Base-by-base conservation (phyloP, 2,113 vertebrate genomes). In the Brachyhypopomus occidentalis region DNA sequence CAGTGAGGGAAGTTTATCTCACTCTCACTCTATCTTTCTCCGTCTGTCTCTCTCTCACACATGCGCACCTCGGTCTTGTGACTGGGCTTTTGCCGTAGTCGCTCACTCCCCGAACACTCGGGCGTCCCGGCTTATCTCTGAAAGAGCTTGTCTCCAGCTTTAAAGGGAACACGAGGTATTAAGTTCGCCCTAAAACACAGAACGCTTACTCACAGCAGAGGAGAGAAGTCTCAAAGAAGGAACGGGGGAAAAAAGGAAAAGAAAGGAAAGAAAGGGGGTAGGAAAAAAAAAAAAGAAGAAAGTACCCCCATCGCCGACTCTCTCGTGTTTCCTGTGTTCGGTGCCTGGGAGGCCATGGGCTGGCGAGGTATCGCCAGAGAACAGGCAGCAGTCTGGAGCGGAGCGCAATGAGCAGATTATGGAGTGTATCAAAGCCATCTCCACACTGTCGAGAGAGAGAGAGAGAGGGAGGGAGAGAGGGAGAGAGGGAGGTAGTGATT, bases 401-500 rank as follows among this genome's bases (percentile, higher is more conserved):
- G 67, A 81, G 75, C 80, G 60, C 63, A 81, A 72, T 64, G 63
- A 70, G 52, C 73, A 66, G 72, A 81, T 81, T 81, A 81, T 72
- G 75, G 80, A 69, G 80, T 76, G 80, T 81, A 81, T 81, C 80
- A 81, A 81, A 81, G 80, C 3, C 63, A 81, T 81, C 63, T 41
- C 63, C 72, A 81, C 80, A 76, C 72, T 60, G 72, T 76, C 72
- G 36, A 17, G 19, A 36, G 66, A 70, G 30, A 63, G 41, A 9
- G 41, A 9, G 41, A 48, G 8, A 48, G 41, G 2, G 8, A 52
- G 45, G 14, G 41, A 11, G 41, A 45, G 41, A 45, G 9, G 9
- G 41, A 45, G 41, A 45, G 5, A 45, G 41, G 9, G 45, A 52
- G 41, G 9, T 5, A 52, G 30, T 3, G 30, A 30, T 30, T 30